Percentiles rank a stretch among this genome's conserved stretches.
Conservation (phyloP, 1,140 invertebrate species). For the Lepidurus apus region DNA sequence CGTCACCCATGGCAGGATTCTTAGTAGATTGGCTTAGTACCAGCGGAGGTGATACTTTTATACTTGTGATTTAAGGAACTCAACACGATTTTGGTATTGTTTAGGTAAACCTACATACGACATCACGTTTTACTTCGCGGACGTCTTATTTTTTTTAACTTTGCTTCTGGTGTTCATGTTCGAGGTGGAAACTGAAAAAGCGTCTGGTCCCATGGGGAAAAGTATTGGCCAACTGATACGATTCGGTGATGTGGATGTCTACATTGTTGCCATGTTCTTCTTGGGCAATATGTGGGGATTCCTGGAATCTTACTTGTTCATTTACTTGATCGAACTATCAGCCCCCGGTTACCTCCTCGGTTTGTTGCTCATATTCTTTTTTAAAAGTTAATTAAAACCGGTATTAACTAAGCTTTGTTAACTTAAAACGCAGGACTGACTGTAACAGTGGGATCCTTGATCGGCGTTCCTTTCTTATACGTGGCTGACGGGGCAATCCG, state of each 20-base stretch:
- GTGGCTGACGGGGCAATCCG: slow-evolving; percentile 71
- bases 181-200: slow-evolving; percentile 38
- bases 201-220: slow-evolving; percentile 36
- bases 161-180: slow-evolving; percentile 46
- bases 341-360: background rate
- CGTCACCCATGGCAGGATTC: slow-evolving; percentile 70
- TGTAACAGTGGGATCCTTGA: slow-evolving; percentile 70
- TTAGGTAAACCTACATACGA: slow-evolving; percentile 68
- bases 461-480: slow-evolving; percentile 73
- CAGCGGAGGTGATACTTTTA: slow-evolving; percentile 30
- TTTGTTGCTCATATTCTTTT: background rate
- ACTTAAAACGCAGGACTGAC: slow-evolving; percentile 57
- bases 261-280: slow-evolving; percentile 68
- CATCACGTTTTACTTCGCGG: slow-evolving; percentile 67
- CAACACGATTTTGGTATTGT: slow-evolving; percentile 12
- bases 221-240: slow-evolving; percentile 33
- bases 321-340: slow-evolving; percentile 56
- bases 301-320: slow-evolving; percentile 75
- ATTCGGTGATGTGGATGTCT: slow-evolving; percentile 59
- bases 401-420: slow-evolving; percentile 3
- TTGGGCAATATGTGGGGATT: slow-evolving; percentile 77
- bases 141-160: slow-evolving; percentile 60
- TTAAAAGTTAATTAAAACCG: background rate
- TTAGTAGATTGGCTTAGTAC: slow-evolving; percentile 61
- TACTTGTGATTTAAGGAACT: background rate